Evolutionary conservation across 1,140 invertebrate species (phyloP).

Genomic region (Lepeophtheirus salmonis): DNA sequence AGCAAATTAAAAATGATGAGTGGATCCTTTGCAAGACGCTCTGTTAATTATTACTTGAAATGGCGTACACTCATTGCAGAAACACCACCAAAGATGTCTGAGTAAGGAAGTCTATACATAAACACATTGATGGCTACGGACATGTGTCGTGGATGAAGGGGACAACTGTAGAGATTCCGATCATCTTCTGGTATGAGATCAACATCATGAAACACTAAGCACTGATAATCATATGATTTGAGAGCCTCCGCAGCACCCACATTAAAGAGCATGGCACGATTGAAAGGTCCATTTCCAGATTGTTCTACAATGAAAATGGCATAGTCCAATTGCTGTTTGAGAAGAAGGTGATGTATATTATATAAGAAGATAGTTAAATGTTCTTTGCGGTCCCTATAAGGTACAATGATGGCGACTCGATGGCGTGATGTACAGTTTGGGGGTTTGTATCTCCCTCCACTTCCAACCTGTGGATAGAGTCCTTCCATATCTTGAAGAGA

Average conservation of each 20-base stretch:
- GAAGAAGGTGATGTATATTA: conserved; percentile 66
- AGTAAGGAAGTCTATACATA: conserved; percentile 20
- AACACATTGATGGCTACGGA: conserved; percentile 59
- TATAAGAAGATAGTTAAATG: conserved; percentile 64
- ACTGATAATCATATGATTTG: conserved; percentile 51
- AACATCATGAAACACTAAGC: conserved; percentile 90
- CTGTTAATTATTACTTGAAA: conserved; percentile 18
- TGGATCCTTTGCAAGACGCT: conserved; percentile 25
- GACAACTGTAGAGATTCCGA: conserved; percentile 75
- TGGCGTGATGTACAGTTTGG: conserved; percentile 48
- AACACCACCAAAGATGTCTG: conserved; percentile 34
- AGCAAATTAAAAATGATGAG: conserved; percentile 42
- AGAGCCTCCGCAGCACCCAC: conserved; percentile 73
- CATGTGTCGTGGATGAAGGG: conserved; percentile 67
- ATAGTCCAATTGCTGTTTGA: conserved; percentile 76
- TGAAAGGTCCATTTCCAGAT: conserved; percentile 49
- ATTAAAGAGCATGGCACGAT: conserved; percentile 82
- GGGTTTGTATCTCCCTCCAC: conserved; percentile 57
- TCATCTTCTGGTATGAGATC: conserved; percentile 83
- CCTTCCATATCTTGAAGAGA: conserved; percentile 9
- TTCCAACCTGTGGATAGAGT: conserved; percentile 32
- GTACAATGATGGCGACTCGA: conserved; percentile 68
- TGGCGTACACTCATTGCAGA: conserved; percentile 46
- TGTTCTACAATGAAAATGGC: conserved; percentile 90
- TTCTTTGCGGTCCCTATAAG: conserved; percentile 59